Conservation (phyloP, 2,113 vertebrate genomes). For the Apistogramma diplotaenia region DNA sequence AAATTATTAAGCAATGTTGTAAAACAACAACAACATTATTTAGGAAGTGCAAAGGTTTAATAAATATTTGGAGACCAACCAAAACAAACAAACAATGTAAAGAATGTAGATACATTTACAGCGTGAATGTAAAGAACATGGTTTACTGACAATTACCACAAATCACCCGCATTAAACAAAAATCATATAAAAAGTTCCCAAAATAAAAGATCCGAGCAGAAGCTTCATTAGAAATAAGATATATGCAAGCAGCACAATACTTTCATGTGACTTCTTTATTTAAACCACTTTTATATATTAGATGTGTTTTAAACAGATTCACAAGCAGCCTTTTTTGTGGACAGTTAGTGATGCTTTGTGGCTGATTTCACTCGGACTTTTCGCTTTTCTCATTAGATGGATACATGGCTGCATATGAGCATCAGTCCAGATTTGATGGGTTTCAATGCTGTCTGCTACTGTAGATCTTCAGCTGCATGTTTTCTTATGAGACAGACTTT, state of each 20-base stretch:
- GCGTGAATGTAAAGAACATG: not conserved
- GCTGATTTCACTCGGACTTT: not conserved
- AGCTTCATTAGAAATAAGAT: not conserved
- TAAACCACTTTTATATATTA: not conserved
- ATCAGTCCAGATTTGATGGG: not conserved
- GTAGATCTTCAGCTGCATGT: not conserved
- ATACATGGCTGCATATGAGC: not conserved
- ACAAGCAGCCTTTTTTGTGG: not conserved
- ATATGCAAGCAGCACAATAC: not conserved
- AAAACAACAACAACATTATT: not conserved
- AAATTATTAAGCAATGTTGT: not conserved
- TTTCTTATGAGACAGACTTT: not conserved
- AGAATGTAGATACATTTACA: too few relatives aligned
- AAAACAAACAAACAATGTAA: not conserved
- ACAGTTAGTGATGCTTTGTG: too few relatives aligned
- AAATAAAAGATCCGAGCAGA: not conserved
- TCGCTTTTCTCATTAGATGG: fast-evolving
- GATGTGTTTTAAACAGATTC: not conserved
- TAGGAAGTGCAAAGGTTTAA: not conserved
- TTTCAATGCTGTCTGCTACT: too few relatives aligned
- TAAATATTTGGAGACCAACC: not conserved
- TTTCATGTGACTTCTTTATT: not conserved
- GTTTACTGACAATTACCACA: not conserved
- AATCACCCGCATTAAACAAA: not conserved
- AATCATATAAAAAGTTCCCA: not conserved